phyloP scores from a whole-genome alignment of 2,113 vertebrate genomes.

The Raja brachyura region DNA sequence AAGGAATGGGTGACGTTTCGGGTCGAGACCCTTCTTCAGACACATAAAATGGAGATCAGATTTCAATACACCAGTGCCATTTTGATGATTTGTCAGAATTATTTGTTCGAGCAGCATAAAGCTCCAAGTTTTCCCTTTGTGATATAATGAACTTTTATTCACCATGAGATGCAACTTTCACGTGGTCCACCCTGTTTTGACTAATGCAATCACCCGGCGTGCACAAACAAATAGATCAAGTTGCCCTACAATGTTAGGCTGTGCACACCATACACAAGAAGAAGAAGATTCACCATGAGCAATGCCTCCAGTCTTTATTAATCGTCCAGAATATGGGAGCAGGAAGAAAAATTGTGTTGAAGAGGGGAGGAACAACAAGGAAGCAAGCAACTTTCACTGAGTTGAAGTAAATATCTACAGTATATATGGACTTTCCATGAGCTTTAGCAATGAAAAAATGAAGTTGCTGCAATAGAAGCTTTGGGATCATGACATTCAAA shows the following conservation, averaged over 20 bases:
- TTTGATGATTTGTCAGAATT: neutral
- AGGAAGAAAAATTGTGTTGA: neutral
- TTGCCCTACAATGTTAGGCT: too few relatives aligned
- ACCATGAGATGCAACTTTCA: neutral
- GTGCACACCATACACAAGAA: too few relatives aligned
- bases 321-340: neutral
- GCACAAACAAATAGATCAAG: too few relatives aligned
- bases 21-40: too few relatives aligned
- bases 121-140: neutral
- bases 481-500: neutral
- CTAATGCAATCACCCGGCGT: neutral
- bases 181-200: too few relatives aligned
- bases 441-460: neutral
- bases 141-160: neutral
- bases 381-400: neutral
- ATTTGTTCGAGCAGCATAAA: neutral
- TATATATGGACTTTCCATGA: neutral
- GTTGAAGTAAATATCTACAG: neutral
- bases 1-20: too few relatives aligned
- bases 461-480: neutral
- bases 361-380: neutral
- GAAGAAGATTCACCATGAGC: too few relatives aligned
- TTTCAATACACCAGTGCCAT: neutral
- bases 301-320: neutral
- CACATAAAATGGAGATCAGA: too few relatives aligned